These are phyloP conservation scores for Pteruthius melanotis DNA, from an alignment of 2,113 vertebrate species.

Conservation along the genomic window DNA sequence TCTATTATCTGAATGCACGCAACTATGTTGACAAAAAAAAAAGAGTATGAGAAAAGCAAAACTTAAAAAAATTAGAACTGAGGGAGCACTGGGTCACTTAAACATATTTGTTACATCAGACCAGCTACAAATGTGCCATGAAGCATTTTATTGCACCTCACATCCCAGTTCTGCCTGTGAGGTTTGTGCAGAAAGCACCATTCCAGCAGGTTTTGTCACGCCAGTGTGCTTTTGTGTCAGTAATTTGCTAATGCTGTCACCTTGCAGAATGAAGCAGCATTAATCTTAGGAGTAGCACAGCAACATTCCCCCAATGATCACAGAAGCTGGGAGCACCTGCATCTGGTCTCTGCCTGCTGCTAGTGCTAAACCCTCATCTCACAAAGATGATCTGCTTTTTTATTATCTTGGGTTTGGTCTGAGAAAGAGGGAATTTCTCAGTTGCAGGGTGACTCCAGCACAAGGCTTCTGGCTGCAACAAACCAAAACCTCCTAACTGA, in stretches of 20 bases:
- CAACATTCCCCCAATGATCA: not conserved
- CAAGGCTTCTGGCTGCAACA: not conserved
- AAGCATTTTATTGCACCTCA: not conserved
- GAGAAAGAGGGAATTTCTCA: not conserved
- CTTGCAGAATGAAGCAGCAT: not conserved
- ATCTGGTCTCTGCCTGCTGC: not conserved
- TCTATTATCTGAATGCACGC: not conserved
- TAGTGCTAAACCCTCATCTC: not conserved
- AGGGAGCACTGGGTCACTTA: not conserved
- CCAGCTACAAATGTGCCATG: not conserved
- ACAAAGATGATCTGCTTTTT: not conserved
- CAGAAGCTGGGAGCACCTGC: not conserved
- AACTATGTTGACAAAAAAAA: not conserved
- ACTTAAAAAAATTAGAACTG: not conserved
- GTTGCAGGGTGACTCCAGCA: not conserved
- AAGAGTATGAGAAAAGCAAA: not conserved
- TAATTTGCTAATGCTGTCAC: not conserved
- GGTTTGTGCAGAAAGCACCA: not conserved
- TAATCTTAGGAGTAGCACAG: not conserved
- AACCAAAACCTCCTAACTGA: not conserved
- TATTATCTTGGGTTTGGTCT: not conserved
- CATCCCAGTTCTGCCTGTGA: not conserved
- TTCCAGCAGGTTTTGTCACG: conserved; percentile 15
- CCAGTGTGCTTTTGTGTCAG: not conserved
- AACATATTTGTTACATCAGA: not conserved